A percentile compares a stretch with the other conserved stretches of the same genome.
Conservation (phyloP, 2,888 invertebrate species). For the Clostera curtula region DNA sequence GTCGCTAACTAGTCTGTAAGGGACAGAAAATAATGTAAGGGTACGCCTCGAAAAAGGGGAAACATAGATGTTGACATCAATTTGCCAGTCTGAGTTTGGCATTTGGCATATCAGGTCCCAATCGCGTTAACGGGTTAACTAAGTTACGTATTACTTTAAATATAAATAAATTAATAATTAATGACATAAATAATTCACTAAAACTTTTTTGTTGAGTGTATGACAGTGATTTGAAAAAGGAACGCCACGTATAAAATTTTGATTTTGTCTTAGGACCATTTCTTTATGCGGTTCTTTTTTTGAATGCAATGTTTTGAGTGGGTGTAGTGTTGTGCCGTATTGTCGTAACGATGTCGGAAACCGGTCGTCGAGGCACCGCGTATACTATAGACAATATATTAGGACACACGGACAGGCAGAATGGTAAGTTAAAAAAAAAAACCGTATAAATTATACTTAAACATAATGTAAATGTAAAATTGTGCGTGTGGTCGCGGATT, state of each 20-base stretch:
- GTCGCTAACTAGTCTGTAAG: not conserved
- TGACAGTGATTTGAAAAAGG: slow-evolving; percentile 3
- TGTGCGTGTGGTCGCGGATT: no score
- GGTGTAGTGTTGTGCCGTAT: slow-evolving; percentile 18
- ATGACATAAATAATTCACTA: slow-evolving; percentile 1
- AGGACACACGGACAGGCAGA: slow-evolving; percentile 43
- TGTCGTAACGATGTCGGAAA: slow-evolving; percentile 33
- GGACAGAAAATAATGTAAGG: slow-evolving; percentile 24
- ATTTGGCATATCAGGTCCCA: slow-evolving; percentile 20
- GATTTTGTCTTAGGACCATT: not conserved
- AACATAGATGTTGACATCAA: slow-evolving; percentile 11
- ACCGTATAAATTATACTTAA: no score
- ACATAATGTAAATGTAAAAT: no score
- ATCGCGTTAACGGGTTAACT: slow-evolving; percentile 12
- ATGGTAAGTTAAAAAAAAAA: slow-evolving; percentile 24
- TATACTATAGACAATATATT: slow-evolving; percentile 65
- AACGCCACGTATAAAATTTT: not conserved
- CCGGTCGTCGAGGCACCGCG: slow-evolving; percentile 50
- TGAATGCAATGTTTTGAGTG: slow-evolving; percentile 1
- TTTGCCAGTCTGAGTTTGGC: slow-evolving; percentile 35
- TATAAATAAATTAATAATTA: slow-evolving; percentile 3
- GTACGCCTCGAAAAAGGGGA: slow-evolving; percentile 26
- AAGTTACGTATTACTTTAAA: slow-evolving; percentile 15
- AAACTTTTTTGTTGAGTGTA: slow-evolving; percentile 3
- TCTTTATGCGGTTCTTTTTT: not conserved